Percentiles rank a stretch among this genome's conserved stretches.
Conservation (phyloP, 2,888 invertebrate species). For the Lysandra coridon region DNA sequence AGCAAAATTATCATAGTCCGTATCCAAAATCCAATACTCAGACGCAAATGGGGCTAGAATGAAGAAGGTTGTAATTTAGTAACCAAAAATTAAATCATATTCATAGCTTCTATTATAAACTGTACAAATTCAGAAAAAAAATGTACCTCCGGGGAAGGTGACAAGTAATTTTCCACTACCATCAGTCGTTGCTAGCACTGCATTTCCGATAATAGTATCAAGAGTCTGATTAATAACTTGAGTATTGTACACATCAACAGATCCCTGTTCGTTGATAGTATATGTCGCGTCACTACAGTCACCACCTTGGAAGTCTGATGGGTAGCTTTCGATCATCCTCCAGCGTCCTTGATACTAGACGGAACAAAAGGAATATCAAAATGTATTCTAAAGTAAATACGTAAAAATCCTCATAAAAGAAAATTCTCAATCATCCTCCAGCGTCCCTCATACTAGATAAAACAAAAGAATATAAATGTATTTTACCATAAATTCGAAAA, state of each 20-base stretch:
- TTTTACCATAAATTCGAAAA: too few species aligned
- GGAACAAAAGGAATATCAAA: slow-evolving; percentile 13
- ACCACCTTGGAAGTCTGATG: slow-evolving; percentile 54
- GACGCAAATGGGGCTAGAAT: slow-evolving; percentile 39
- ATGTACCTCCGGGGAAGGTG: slow-evolving; percentile 74
- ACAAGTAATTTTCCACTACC: slow-evolving; percentile 80
- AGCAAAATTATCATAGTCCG: slow-evolving; percentile 81
- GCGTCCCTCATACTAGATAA: too few species aligned
- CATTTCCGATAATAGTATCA: slow-evolving; percentile 51
- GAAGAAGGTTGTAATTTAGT: not conserved
- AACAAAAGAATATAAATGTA: too few species aligned
- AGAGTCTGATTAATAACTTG: slow-evolving; percentile 53
- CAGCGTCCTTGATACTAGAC: slow-evolving; percentile 51
- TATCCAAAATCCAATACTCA: slow-evolving; percentile 56
- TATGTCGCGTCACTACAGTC: slow-evolving; percentile 57
- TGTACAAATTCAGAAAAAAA: not conserved
- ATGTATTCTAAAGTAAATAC: not conserved
- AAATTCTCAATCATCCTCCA: too few species aligned
- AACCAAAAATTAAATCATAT: not conserved
- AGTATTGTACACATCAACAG: slow-evolving; percentile 53
- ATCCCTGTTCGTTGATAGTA: slow-evolving; percentile 43
- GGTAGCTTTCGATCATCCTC: slow-evolving; percentile 59
- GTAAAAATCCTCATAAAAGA: too few species aligned
- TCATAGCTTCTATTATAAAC: not conserved
- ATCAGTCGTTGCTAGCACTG: slow-evolving; percentile 73